phyloP scores from a whole-genome alignment of 1,140 invertebrate species.

The Drosophila willistoni region DNA sequence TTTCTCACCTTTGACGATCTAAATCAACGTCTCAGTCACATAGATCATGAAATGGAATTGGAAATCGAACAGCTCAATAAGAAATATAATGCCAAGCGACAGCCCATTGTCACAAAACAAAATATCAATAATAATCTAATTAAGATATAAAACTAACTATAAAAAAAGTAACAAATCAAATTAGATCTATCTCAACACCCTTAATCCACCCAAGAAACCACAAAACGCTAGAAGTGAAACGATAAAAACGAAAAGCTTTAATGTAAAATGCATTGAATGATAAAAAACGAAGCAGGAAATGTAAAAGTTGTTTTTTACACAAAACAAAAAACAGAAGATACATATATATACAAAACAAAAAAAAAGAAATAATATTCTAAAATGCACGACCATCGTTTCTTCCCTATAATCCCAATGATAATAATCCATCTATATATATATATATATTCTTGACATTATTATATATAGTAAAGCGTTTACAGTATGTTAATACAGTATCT shows the following conservation, averaged over 20 bases:
- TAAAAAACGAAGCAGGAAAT: conserved; percentile 22
- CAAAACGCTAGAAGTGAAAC: conserved; percentile 54
- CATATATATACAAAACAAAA: background rate
- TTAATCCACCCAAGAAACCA: too few relatives aligned
- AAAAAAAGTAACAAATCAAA: background rate
- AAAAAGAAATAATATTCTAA: conserved; percentile 23
- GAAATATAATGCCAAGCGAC: conserved; percentile 98
- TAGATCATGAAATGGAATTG: conserved; percentile 99
- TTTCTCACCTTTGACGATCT: conserved; percentile 95
- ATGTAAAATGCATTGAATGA: conserved; percentile 73
- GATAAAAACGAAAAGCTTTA: conserved; percentile 74
- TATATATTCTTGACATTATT: background rate
- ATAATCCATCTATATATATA: background rate
- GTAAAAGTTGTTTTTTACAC: conserved; percentile 16
- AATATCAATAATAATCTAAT: conserved; percentile 88
- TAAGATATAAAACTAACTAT: conserved; percentile 71
- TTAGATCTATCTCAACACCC: background rate
- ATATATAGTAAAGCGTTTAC: background rate
- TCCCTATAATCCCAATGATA: too few relatives aligned
- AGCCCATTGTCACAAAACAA: conserved; percentile 98
- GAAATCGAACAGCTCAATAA: conserved; percentile 98
- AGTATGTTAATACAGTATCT: background rate
- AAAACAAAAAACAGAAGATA: background rate
- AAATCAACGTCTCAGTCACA: conserved; percentile 93
- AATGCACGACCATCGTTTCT: conserved; percentile 23